These are phyloP conservation scores for Ceryle rudis DNA, from an alignment of 2,797 vertebrate genomes.

Conservation along the genomic window DNA sequence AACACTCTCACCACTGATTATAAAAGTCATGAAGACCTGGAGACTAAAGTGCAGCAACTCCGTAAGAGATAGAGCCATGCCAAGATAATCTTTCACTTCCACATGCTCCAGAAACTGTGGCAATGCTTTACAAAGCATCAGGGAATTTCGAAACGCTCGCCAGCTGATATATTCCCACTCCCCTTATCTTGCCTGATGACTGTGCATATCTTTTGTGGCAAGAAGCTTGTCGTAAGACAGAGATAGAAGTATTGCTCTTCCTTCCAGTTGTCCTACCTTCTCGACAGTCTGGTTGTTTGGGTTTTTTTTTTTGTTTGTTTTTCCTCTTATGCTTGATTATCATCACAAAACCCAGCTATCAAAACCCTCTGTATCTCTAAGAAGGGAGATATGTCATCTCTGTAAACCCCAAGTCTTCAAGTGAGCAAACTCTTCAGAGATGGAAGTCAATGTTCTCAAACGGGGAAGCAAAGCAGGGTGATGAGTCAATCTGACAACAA, in stretches of 20 bases:
- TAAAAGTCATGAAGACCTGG: background rate
- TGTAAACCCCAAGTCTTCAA: background rate
- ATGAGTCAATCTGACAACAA: constrained; percentile 4
- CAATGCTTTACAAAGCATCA: background rate
- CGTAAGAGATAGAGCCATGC: background rate
- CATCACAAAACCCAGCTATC: background rate
- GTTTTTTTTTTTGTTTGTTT: background rate
- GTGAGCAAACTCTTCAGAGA: background rate
- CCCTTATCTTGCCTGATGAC: background rate
- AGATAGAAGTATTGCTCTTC: background rate
- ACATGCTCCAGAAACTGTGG: background rate
- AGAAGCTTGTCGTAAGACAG: background rate
- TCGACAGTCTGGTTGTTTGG: background rate
- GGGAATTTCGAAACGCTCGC: background rate
- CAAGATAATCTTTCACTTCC: background rate
- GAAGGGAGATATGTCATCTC: background rate
- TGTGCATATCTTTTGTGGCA: background rate
- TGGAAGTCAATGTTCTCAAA: background rate
- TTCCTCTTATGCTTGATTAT: background rate
- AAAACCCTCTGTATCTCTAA: background rate
- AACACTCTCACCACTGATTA: background rate
- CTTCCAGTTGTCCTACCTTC: background rate
- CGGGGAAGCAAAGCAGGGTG: background rate
- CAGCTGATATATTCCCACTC: background rate
- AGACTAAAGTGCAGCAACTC: background rate